Evolutionary conservation across 2,888 invertebrate genomes (phyloP).

Genomic region (Synergus japonicus): DNA sequence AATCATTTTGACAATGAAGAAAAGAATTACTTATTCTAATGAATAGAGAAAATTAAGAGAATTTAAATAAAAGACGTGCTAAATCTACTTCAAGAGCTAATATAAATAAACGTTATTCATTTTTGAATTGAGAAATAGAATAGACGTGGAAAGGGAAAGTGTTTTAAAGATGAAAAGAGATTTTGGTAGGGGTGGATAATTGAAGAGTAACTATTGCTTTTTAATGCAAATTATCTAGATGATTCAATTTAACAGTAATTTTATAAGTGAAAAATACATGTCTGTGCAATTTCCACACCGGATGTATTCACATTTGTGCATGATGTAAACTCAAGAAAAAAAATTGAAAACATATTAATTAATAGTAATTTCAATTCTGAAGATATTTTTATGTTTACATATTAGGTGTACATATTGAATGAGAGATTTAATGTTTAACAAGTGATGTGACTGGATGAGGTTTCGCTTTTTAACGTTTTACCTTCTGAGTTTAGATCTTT

Average conservation of each 20-base stretch:
- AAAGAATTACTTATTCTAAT: too few species aligned
- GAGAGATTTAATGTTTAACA: background rate
- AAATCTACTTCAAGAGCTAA: background rate
- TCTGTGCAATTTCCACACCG: conserved; percentile 68
- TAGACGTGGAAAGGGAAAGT: conserved; percentile 10
- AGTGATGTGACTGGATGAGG: conserved; percentile 37
- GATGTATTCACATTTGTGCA: conserved; percentile 68
- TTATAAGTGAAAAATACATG: conserved; percentile 61
- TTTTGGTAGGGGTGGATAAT: background rate
- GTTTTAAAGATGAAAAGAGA: conserved; percentile 37
- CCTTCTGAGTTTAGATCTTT: background rate
- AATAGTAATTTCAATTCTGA: background rate
- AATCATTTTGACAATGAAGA: background rate
- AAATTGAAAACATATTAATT: background rate
- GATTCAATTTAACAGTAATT: background rate
- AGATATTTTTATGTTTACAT: background rate
- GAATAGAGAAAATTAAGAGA: background rate
- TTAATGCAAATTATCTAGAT: background rate
- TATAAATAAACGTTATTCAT: background rate
- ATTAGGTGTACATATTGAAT: conserved; percentile 10
- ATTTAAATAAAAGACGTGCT: background rate
- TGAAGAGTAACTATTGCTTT: background rate
- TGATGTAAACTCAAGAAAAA: conserved; percentile 61
- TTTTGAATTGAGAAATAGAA: background rate
- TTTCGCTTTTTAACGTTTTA: conserved; percentile 27